These are phyloP conservation scores for Lophura swinhoii DNA, from an alignment of 2,797 vertebrate species.

Conservation along the genomic window DNA sequence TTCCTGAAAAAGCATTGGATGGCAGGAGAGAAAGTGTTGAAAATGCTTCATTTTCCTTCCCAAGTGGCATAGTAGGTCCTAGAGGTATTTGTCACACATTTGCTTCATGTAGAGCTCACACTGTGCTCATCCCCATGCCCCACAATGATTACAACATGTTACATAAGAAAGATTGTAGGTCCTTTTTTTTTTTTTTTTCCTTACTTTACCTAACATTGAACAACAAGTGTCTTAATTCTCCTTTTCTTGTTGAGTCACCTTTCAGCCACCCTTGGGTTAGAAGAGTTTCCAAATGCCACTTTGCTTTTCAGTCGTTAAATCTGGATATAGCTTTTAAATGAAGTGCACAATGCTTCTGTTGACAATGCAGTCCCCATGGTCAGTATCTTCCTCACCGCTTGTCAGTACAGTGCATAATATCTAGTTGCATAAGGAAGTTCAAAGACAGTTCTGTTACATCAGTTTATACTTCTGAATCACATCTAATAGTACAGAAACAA, in stretches of 20 bases:
- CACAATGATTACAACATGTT: not conserved
- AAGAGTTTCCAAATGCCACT: not conserved
- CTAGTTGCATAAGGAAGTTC: not conserved
- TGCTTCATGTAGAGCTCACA: not conserved
- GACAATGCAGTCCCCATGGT: not conserved
- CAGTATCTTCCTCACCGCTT: not conserved
- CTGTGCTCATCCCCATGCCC: not conserved
- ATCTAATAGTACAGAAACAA: constrained; percentile 34
- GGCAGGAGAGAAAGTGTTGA: not conserved
- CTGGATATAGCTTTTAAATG: not conserved
- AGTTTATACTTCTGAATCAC: not conserved
- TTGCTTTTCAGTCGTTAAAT: not conserved
- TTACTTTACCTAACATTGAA: not conserved
- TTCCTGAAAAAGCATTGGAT: not conserved
- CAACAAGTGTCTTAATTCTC: not conserved
- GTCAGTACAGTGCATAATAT: not conserved
- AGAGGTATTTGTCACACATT: not conserved
- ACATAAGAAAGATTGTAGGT: not conserved
- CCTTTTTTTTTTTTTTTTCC: not conserved
- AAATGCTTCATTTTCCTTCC: not conserved
- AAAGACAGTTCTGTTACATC: constrained; percentile 12
- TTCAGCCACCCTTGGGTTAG: not conserved
- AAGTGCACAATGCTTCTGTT: not conserved
- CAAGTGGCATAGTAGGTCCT: not conserved
- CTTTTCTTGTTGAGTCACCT: not conserved